Evolutionary conservation across 2,113 vertebrate species (phyloP), one percentile per base, ranked within the genome.

Genomic region (Ceratotherium simum): DNA sequence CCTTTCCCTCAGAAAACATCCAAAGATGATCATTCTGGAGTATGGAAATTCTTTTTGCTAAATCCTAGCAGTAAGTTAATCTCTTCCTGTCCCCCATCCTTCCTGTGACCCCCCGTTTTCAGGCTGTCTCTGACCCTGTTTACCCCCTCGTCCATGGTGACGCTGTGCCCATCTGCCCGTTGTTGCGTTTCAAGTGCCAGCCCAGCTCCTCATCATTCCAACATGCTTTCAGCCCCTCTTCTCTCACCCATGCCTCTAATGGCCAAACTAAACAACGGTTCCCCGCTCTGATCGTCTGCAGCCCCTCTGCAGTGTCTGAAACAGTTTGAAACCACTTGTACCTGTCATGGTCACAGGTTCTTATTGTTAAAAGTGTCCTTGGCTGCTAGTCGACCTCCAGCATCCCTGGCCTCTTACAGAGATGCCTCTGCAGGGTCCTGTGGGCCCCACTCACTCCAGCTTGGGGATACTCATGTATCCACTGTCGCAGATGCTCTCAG

Each of bases 91-190:
- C 5, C 36, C 16, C 2, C 2, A 8, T 10, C n/a, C 46, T 90
- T n/a, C 56, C 25, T 75, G 58, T n/a, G 27, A 58, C 42, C 48
- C 13, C 56, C 13, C 1, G 29, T 25, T 46, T 91, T 62, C 76
- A 60, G 20, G 8, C 8, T 8, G 9, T n/a, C 33, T 51, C 46
- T 56, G 13, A 0, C 31, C 69, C 73, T 42, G 10, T 46, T 54
- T 64, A 60, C 3, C 3, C 20, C 17, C 23, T n/a, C 5, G 7
- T 16, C 73, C 36, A 6, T 11, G 3, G 17, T 29, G 82, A 65
- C 0, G 1, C 29, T 29, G 1, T 3, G 33, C 54, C 6, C 6
- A 1, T 0, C 11, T 9, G 9, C 27, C 7, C 16, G 18, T 1
- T 58, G 8, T 7, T 14, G 27, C 36, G 31, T 36, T 46, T n/a